Conservation (phyloP, 2,113 vertebrate species). For the Rana temporaria region DNA sequence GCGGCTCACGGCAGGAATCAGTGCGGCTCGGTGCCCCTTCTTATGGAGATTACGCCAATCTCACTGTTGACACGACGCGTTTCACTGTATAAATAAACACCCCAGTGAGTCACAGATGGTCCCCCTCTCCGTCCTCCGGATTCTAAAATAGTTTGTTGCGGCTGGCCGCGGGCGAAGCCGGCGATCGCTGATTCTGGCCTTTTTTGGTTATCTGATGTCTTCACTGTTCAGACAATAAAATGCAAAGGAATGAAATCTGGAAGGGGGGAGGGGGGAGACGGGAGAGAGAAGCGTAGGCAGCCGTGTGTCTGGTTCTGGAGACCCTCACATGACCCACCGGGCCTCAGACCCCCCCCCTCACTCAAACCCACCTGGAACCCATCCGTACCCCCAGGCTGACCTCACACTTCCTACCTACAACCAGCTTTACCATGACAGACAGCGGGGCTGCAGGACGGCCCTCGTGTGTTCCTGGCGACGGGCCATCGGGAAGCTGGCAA, state of each 20-base stretch:
- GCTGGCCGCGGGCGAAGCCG: background rate
- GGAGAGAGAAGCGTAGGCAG: background rate
- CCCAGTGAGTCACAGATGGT: background rate
- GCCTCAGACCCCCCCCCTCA: too few species aligned
- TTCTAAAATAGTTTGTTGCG: background rate
- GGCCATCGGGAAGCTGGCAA: too few species aligned
- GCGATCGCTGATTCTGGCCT: slow-evolving; percentile 1
- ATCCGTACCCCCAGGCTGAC: too few species aligned
- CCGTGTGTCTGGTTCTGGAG: background rate
- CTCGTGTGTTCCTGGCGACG: too few species aligned
- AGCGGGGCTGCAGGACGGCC: too few species aligned
- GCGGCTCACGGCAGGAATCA: background rate
- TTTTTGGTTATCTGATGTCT: slow-evolving; percentile 44
- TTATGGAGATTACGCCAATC: background rate
- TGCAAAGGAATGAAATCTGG: background rate
- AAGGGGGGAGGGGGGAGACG: background rate
- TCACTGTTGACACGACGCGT: background rate
- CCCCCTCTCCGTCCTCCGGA: background rate
- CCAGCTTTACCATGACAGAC: too few species aligned
- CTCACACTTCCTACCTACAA: too few species aligned
- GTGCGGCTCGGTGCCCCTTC: background rate
- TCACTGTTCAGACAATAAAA: background rate
- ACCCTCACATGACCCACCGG: background rate
- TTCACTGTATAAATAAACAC: slow-evolving; percentile 42
- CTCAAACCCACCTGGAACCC: too few species aligned